These are phyloP conservation scores for Crypturellus undulatus DNA, from an alignment of 2,113 vertebrate species.

Conservation along the genomic window DNA sequence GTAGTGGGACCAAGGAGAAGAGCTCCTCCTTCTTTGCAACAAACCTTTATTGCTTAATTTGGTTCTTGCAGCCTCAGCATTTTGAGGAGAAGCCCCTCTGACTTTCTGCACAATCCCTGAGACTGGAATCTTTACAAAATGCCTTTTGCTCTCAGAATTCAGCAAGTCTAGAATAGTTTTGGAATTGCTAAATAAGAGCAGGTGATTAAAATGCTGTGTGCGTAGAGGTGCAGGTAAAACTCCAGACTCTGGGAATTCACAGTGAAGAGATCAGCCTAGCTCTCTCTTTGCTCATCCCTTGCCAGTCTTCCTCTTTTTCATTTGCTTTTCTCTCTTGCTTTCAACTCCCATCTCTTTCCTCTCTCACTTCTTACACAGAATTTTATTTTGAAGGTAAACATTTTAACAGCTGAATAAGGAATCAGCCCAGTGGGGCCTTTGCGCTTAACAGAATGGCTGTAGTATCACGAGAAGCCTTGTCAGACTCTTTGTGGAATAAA, in stretches of 20 bases:
- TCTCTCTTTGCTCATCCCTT: not conserved
- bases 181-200: not conserved
- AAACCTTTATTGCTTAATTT: not conserved
- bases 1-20: not conserved
- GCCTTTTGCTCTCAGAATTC: not conserved
- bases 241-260: not conserved
- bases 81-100: not conserved
- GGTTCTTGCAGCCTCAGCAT: not conserved
- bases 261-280: not conserved
- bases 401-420: slow-evolving; percentile 35
- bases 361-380: not conserved
- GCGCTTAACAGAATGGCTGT: not conserved
- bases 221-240: not conserved
- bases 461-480: not conserved
- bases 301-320: not conserved
- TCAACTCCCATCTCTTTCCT: not conserved
- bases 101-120: not conserved
- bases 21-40: not conserved
- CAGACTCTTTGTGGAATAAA: slow-evolving; percentile 28
- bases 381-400: slow-evolving; percentile 16
- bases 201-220: slow-evolving; percentile 26
- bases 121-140: not conserved
- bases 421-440: not conserved
- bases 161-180: not conserved
- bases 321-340: not conserved